Evolutionary conservation across 64 coral and sea anemone species (phyloP), one percentile per base, ranked within the genome.

Genomic region (Montipora capricornis): DNA sequence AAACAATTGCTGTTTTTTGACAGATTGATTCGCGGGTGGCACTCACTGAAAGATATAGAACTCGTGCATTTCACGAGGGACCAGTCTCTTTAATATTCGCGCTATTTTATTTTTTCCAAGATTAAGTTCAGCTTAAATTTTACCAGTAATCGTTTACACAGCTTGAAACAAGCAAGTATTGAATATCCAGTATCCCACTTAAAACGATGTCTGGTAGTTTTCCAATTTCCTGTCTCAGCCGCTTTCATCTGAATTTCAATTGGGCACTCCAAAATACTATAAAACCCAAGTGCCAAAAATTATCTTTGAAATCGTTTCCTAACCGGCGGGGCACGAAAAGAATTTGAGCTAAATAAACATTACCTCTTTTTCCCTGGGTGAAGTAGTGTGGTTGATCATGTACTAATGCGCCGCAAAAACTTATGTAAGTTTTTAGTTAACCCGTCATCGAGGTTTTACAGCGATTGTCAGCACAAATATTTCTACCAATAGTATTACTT

Each of bases 171-270:
- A 8, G 64, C 66, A 22, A 73, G 37, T 73, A 24, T 73, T 71
- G 70, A 44, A n/a, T 70, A 49, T 71, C 13, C 14, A 5, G 4
- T 50, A 73, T 49, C 4, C 82, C 20, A 44, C 47, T 86, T 86
- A 73, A 20, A 20, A 64, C 13, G 14, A 6, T 69, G 82, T 85
- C 82, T 86, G 82, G 66, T 71, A 48, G 44, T 50, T 50, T 50
- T 71, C 45, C 19, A 51, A 86, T 4, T 71, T 24, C 64, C 12
- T 71, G 68, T 50, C 44, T 20, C 15, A 71, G 61, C 16, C 58
- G 9, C 47, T 22, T 17, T 73, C 17, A 20, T 24, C 66, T 86
- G 15, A 84, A 84, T 86, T 49, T 49, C 29, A 20, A 29, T 71
- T 71, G 2, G 10, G 19, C 66, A 47, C 67, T 22, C 46, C 17